Evolutionary conservation across 2,797 vertebrate species (phyloP).

Genomic region (Anguilla pacifica): DNA sequence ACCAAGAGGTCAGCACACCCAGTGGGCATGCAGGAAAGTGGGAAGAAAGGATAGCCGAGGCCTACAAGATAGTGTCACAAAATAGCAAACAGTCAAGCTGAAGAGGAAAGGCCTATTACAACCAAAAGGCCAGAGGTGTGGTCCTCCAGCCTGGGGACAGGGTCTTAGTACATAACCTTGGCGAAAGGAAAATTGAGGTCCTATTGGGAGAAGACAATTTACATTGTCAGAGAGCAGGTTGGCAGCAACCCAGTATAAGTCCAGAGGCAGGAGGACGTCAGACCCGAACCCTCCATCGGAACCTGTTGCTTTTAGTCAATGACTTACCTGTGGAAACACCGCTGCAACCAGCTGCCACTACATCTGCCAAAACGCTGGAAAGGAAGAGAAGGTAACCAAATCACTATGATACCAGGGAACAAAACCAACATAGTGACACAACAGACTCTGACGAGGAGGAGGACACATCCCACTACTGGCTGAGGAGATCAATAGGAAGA

Average conservation of each 20-base stretch:
- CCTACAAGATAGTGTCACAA: slow-evolving; percentile 33
- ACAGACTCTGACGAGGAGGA: neutral
- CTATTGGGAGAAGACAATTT: slow-evolving; percentile 35
- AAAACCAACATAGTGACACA: neutral
- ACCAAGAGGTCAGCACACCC: neutral
- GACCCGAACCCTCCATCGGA: slow-evolving; percentile 19
- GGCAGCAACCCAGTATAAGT: slow-evolving; percentile 33
- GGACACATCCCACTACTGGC: neutral
- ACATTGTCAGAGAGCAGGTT: slow-evolving; percentile 23
- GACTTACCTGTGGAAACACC: slow-evolving; percentile 22
- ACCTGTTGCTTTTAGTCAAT: too few species aligned
- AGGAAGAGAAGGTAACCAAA: neutral
- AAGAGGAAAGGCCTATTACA: slow-evolving; percentile 24
- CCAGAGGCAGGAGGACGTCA: slow-evolving; percentile 26
- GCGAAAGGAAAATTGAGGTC: slow-evolving; percentile 42
- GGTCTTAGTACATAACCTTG: slow-evolving; percentile 36
- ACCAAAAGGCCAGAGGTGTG: slow-evolving; percentile 24
- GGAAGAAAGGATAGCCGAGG: slow-evolving; percentile 32
- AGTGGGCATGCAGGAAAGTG: slow-evolving; percentile 32
- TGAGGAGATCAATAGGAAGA: neutral
- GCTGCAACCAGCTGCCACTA: neutral
- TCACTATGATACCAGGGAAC: neutral
- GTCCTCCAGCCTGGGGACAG: slow-evolving; percentile 35
- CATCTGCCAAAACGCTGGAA: neutral
- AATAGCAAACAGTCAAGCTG: slow-evolving; percentile 32